Evolutionary conservation across 2,797 vertebrate genomes (phyloP).

Genomic region (Tolypeutes matacus): DNA sequence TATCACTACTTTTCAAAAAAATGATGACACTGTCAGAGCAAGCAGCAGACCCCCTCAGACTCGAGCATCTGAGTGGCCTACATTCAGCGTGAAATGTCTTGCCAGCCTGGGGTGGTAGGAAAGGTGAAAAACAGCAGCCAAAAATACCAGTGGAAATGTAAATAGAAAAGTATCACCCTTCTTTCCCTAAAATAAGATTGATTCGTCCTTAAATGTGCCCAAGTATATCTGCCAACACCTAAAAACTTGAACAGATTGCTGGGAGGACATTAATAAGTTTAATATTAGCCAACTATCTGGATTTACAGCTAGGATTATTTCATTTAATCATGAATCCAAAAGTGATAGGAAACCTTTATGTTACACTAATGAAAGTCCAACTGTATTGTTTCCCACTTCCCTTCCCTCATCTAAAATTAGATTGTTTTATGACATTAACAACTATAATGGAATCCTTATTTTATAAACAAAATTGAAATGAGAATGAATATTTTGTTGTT

Average conservation of each 20-base stretch:
- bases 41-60: neutral
- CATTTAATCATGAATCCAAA: constrained; percentile 26
- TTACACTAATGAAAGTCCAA: neutral
- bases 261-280: constrained; percentile 5
- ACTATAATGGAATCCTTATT: constrained; percentile 8
- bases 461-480: constrained; percentile 38
- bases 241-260: constrained; percentile 25
- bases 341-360: neutral
- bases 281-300: neutral
- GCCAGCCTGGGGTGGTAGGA: neutral
- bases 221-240: neutral
- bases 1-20: constrained; percentile 41
- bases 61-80: neutral
- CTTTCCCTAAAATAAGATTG: neutral
- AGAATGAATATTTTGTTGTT: neutral
- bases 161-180: neutral
- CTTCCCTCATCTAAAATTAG: constrained; percentile 15
- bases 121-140: neutral
- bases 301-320: constrained; percentile 22
- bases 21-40: neutral
- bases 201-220: neutral
- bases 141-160: neutral
- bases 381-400: neutral
- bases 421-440: neutral
- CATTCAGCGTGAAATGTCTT: neutral